Evolutionary conservation across 2,797 vertebrate species (phyloP).

Genomic region (Spinus pinus): DNA sequence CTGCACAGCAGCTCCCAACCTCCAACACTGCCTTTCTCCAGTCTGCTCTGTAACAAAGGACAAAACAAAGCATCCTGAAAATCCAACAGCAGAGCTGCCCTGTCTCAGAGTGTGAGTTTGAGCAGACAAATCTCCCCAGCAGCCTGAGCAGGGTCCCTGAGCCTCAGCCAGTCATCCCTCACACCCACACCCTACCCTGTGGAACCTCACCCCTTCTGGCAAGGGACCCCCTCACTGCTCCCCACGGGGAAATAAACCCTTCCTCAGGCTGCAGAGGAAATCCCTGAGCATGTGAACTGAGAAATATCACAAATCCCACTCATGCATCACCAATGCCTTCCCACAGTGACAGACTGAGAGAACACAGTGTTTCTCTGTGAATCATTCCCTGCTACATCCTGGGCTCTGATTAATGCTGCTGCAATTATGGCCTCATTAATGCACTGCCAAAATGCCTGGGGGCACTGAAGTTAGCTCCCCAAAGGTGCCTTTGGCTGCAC

Average conservation of each 20-base stretch:
- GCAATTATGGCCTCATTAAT: background rate
- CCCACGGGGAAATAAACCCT: background rate
- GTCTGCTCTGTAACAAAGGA: background rate
- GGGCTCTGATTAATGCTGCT: conserved; percentile 16
- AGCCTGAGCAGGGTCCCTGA: background rate
- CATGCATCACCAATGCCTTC: background rate
- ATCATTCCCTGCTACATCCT: background rate
- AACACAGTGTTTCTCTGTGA: conserved; percentile 24
- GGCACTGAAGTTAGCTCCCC: background rate
- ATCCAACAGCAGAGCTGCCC: background rate
- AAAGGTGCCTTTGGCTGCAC: background rate
- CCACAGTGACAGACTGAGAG: conserved; percentile 7
- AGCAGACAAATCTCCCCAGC: background rate
- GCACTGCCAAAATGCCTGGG: background rate
- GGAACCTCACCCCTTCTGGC: background rate
- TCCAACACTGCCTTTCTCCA: background rate
- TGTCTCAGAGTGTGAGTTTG: background rate
- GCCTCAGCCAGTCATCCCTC: background rate
- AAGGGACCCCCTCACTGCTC: background rate
- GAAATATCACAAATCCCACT: conserved; percentile 15
- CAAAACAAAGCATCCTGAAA: background rate
- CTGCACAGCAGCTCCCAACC: background rate
- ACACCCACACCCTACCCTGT: background rate
- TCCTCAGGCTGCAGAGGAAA: conserved; percentile 17
- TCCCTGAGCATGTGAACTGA: background rate